Evolutionary conservation across 2,113 vertebrate genomes (phyloP), one percentile per base, ranked within the genome.

Genomic region (Protobothrops mucrosquamatus): DNA sequence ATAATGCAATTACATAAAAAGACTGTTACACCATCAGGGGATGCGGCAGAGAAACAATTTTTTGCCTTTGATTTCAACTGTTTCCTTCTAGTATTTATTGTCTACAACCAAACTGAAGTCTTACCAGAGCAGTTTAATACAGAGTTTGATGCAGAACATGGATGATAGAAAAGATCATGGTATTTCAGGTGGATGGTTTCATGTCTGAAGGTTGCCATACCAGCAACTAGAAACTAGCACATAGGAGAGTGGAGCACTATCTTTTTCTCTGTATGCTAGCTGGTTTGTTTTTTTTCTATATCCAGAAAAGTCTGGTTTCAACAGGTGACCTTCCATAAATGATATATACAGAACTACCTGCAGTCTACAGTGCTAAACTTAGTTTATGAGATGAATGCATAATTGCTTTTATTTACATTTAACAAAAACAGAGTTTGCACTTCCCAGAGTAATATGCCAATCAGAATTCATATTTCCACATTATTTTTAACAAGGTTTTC

Each of bases 1-100:
- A 43, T 81, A 81, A 81, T 92, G 91, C 93, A 93, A 93, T 56
- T 94, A 94, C 92, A 93, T 93, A 94, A 90, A 91, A 46, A 52
- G 86, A 89, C 92, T 93, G 89, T 1, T 46, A 24, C 61, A 93
- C 91, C 61, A 92, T 90, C 61, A 48, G 90, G 87, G 94, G 85
- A 95, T 39, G 69, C 55, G 3, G 24, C 26, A 88, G 91, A 64
- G 51, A 93, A 96, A 96, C 92, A 26, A 12, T 89, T 57, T 24
- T 29, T 94, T 81, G 56, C 91, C 24, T 15, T 87, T 88, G 81
- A 85, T 20, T 91, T 15, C 69, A 39, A 87, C 48, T 56, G 23
- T 39, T 89, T 55, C 23, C 86, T 64, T 93, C 59, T 34, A 85
- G 9, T 34, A 10, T 52, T 91, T 93, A 88, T 7, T 55, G 7